Evolutionary conservation across 1,140 invertebrate species (phyloP).

Genomic region (Geopemphigus sp.): DNA sequence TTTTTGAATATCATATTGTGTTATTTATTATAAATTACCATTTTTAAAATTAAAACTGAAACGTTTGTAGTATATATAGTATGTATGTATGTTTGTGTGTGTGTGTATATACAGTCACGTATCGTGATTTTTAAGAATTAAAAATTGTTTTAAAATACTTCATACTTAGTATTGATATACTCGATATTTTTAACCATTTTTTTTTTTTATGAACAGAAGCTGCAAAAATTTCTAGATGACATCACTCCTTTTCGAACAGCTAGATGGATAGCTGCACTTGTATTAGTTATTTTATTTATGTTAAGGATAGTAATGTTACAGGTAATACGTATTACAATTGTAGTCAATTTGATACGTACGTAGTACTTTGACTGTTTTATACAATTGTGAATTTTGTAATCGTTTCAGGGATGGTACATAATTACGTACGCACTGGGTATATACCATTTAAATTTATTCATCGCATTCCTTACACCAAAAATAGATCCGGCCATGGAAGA

Average conservation of each 20-base stretch:
- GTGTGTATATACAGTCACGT: no score
- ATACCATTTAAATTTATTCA: conserved; percentile 98
- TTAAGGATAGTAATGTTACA: conserved; percentile 57
- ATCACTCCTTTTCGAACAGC: conserved; percentile 59
- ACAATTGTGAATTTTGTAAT: conserved; percentile 52
- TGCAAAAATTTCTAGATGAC: conserved; percentile 61
- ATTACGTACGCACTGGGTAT: conserved; percentile 98
- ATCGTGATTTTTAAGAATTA: no score
- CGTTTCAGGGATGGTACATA: conserved; percentile 96
- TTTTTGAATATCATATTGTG: no score
- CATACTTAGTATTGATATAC: no score
- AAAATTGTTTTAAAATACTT: no score
- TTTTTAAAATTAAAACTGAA: no score
- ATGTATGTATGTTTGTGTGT: no score
- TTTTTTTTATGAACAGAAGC: conserved; percentile 52
- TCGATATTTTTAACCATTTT: no score
- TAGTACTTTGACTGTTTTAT: conserved; percentile 27
- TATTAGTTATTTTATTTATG: conserved; percentile 58
- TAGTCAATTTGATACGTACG: conserved; percentile 25
- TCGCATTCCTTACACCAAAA: conserved; percentile 98
- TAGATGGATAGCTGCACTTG: conserved; percentile 59
- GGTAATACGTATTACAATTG: conserved; percentile 52
- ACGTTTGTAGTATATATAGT: no score
- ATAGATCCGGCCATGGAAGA: conserved; percentile 91
- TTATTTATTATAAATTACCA: no score